Percentiles rank a stretch among this genome's conserved stretches.
Evolutionary conservation across 2,113 vertebrate genomes (phyloP).

Genomic region (Picathartes gymnocephalus): DNA sequence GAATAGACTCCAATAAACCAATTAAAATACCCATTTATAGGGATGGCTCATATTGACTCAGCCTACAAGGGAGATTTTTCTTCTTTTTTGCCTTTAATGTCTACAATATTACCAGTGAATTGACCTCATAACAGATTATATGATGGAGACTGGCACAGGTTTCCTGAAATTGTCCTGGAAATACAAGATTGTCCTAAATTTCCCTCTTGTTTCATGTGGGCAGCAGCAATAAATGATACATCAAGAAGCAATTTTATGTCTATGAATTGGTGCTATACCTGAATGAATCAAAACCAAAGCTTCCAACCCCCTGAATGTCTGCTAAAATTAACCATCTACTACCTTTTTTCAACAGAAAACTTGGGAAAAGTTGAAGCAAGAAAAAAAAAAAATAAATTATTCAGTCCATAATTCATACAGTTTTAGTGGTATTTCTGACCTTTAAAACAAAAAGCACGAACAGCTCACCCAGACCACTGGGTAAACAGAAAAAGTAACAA

Average conservation of each 20-base stretch:
- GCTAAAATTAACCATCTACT: background rate
- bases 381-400: background rate
- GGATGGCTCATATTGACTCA: background rate
- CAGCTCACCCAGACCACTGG: background rate
- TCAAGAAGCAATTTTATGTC: background rate
- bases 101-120: background rate
- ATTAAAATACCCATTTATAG: background rate
- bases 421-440: slow-evolving; percentile 47
- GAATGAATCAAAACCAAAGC: background rate
- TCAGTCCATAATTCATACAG: background rate
- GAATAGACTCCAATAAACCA: background rate
- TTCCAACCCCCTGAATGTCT: background rate
- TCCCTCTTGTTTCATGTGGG: background rate
- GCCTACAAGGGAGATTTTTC: background rate
- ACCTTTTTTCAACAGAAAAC: background rate
- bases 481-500: background rate
- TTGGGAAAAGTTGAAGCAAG: background rate
- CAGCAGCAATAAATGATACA: background rate
- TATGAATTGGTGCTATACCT: background rate
- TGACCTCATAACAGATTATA: background rate
- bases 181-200: background rate
- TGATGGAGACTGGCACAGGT: background rate
- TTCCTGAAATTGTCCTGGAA: background rate
- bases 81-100: background rate
- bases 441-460: slow-evolving; percentile 52